Evolutionary conservation across 1,140 invertebrate genomes (phyloP), one percentile per base, ranked within the genome.

Genomic region (Phocides pigmalion): DNA sequence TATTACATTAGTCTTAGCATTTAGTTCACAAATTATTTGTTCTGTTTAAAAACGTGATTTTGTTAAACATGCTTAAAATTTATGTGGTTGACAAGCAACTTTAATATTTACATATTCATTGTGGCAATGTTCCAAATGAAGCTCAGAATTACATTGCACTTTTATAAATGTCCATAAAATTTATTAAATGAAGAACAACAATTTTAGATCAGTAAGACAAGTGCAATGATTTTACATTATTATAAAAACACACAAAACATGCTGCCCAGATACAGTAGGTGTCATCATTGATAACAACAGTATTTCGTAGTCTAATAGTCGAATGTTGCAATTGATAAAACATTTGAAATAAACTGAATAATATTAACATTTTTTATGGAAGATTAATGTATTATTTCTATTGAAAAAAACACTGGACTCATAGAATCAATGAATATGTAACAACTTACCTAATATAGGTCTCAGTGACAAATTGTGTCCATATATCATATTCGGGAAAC

Each of bases 401-500:
- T 4, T 49, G 22, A 4, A 28, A 3, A 15, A 49, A 25, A 49
- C 46, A 49, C 25, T 49, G 12, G 46, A 28, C 9, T 1, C 32
- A 22, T 22, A 11, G n/a, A 35, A 49, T 4, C 1, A 28, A 49
- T 28, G 4, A 49, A 49, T 15, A 47, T 47, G 19, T n/a, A 47
- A 17, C 17, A 59, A 71, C 68, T 71, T 79, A 92, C 91, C 90
- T 92, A 39, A 94, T 97, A 77, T 95, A 97, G 42, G 94, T 96
- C 72, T 97, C 96, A 0, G 96, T 97, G 0, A 98, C 96, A 90
- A 98, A 98, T 88, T 98, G 96, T 8, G 96, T 97, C 97, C 97
- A 98, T 81, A 98, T 98, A 79, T 98, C 95, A 92, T 97, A 98
- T 72, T 98, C 95, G 0, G 97, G 97, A 81, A 98, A 98, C 4